Conservation (phyloP, 1,140 invertebrate genomes). For the Neotoxoptera formosana region DNA sequence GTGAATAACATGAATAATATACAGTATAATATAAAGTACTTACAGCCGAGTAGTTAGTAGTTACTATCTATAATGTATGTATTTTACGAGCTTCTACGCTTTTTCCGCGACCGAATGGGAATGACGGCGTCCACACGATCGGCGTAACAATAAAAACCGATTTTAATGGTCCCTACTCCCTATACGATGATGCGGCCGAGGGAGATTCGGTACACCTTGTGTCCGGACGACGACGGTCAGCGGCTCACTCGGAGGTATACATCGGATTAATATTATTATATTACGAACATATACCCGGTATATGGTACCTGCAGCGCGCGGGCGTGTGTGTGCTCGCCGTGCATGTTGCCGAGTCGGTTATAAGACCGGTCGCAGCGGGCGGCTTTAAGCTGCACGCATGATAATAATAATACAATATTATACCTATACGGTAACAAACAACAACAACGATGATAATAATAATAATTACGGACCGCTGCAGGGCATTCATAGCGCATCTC, state of each 20-base stretch:
- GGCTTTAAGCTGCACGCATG: neutral
- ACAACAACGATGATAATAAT: neutral
- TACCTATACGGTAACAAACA: neutral
- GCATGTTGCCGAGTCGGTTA: neutral
- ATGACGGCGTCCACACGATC: neutral
- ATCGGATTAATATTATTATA: neutral
- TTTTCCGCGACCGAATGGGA: neutral
- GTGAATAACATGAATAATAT: too few species aligned
- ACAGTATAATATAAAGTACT: too few species aligned
- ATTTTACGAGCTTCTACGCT: neutral
- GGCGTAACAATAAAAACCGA: neutral
- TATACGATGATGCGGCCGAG: neutral
- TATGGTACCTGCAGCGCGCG: too few species aligned
- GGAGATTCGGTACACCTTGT: neutral
- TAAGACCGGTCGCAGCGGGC: constrained; percentile 7
- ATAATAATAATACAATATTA: neutral
- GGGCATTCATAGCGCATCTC: neutral
- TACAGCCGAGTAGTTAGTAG: too few species aligned
- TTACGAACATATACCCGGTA: neutral
- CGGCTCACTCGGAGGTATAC: neutral
- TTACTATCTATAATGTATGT: too few species aligned
- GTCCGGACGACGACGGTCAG: neutral
- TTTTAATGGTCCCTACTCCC: neutral
- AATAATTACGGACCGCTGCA: neutral
- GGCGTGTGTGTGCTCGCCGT: too few species aligned